Conservation (phyloP, 2,888 invertebrate genomes). For the Ochlodes sylvanus region DNA sequence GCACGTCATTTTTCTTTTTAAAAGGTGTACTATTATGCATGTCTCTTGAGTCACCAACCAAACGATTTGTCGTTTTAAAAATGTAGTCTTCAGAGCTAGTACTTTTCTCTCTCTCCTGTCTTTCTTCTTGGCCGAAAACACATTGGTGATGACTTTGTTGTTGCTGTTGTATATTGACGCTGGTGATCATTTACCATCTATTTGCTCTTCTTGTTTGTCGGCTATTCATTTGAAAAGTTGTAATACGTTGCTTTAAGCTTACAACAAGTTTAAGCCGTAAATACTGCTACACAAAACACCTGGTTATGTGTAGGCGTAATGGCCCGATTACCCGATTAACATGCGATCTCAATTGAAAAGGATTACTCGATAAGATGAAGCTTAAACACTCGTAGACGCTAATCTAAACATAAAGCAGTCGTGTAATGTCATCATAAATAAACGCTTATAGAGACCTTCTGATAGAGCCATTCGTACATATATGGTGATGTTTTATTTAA, state of each 20-base stretch:
- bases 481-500: not conserved
- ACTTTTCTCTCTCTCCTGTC: too few relatives aligned
- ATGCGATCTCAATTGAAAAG: slow-evolving; percentile 6
- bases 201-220: too few relatives aligned
- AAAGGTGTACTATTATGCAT: too few relatives aligned
- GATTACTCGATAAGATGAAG: slow-evolving; percentile 3
- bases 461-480: not conserved
- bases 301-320: slow-evolving; percentile 1
- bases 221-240: too few relatives aligned
- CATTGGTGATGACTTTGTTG: too few relatives aligned
- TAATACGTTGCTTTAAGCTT: not conserved
- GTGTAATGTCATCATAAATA: not conserved
- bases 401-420: not conserved
- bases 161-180: too few relatives aligned
- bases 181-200: too few relatives aligned
- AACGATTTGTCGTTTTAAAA: too few relatives aligned
- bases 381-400: not conserved
- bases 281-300: not conserved
- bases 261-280: not conserved
- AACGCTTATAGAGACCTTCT: not conserved
- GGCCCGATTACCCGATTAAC: not conserved
- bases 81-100: too few relatives aligned
- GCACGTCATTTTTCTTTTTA: too few relatives aligned
- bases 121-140: too few relatives aligned
- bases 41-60: too few relatives aligned